A percentile compares a stretch with the other conserved stretches of the same genome.
Conservation (phyloP, 1,140 invertebrate genomes). For the Tachypleus tridentatus region DNA sequence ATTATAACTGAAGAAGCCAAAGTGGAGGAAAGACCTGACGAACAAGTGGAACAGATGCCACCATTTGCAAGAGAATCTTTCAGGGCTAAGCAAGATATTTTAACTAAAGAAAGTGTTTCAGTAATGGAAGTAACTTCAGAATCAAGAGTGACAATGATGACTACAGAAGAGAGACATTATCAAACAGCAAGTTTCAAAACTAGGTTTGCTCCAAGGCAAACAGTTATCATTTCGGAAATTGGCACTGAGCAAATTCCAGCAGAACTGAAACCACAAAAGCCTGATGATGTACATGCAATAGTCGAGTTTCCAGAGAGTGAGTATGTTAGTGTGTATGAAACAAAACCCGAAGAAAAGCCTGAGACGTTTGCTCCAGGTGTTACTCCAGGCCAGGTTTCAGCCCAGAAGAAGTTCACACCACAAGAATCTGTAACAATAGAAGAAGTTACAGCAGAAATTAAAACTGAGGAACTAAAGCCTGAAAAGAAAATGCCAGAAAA, state of each 20-base stretch:
- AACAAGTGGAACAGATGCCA: not conserved
- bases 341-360: conserved; percentile 17
- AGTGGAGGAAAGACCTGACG: conserved; percentile 7
- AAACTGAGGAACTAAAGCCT: conserved; percentile 10
- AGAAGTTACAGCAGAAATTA: conserved; percentile 15
- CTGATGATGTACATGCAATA: conserved; percentile 13
- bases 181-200: too few relatives aligned
- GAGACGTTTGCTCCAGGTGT: conserved; percentile 16
- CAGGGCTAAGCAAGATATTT: not conserved
- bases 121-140: conserved; percentile 13
- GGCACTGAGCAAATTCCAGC: conserved; percentile 13
- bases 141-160: not conserved
- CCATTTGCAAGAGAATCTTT: not conserved
- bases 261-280: conserved; percentile 11
- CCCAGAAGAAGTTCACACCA: conserved; percentile 15
- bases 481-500: not conserved
- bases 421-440: conserved; percentile 17
- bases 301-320: conserved; percentile 13
- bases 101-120: conserved; percentile 11
- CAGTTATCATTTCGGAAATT: conserved; percentile 18
- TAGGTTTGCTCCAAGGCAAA: conserved; percentile 9
- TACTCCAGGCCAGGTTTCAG: conserved; percentile 15
- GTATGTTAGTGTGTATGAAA: conserved; percentile 11
- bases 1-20: conserved; percentile 2
- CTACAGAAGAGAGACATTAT: too few relatives aligned